These are phyloP conservation scores for Callitettix versicolor DNA, from an alignment of 1,140 invertebrate species.

Conservation along the genomic window DNA sequence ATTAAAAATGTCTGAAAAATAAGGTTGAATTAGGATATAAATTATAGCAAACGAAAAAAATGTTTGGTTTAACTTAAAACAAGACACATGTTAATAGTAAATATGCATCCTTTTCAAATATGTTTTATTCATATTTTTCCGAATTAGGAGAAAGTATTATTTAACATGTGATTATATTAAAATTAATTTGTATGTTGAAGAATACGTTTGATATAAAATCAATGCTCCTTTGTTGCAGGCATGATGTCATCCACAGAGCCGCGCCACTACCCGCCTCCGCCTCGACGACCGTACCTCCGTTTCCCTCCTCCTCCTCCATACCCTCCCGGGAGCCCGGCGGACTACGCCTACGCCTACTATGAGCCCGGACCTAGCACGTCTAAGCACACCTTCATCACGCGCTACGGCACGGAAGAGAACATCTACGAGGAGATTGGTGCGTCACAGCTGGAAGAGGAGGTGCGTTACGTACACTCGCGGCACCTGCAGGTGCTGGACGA, in stretches of 20 bases:
- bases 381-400: conserved; percentile 48
- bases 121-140: too few species aligned
- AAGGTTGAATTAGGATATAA: too few species aligned
- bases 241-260: background rate
- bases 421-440: conserved; percentile 74
- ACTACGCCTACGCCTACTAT: conserved; percentile 72
- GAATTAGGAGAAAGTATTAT: too few species aligned
- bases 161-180: too few species aligned
- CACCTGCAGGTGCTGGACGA: conserved; percentile 56
- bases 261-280: conserved; percentile 21
- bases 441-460: conserved; percentile 67
- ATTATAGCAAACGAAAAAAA: too few species aligned
- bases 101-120: too few species aligned
- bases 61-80: too few species aligned
- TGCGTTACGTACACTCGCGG: conserved; percentile 35
- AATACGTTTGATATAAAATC: too few species aligned
- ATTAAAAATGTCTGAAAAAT: too few species aligned
- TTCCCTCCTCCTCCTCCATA: conserved; percentile 26
- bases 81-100: too few species aligned
- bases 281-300: conserved; percentile 17
- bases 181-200: too few species aligned
- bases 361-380: conserved; percentile 35
- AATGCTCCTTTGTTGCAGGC: too few species aligned
- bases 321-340: conserved; percentile 29
- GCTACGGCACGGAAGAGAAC: conserved; percentile 73